A percentile compares a stretch with the other conserved stretches of the same genome.
phyloP scores from a whole-genome alignment of 2,113 vertebrate species.

The Catharus bicknelli region DNA sequence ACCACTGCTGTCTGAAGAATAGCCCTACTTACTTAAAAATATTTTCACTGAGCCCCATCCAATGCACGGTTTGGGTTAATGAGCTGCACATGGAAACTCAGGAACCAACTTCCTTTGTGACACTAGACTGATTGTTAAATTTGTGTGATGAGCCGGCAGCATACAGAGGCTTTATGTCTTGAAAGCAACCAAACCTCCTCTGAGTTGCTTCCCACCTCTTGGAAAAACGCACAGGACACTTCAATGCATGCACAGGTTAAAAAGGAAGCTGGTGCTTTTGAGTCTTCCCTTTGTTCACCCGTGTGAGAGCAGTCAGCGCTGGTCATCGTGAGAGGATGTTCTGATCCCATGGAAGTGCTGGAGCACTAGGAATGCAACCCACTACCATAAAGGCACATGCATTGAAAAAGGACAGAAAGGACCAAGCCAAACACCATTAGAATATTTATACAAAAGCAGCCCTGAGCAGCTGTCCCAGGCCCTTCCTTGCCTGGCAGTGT shows the following conservation, averaged over 20 bases:
- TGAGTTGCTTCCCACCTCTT: background rate
- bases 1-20: background rate
- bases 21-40: background rate
- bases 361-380: slow-evolving; percentile 86
- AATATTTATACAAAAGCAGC: background rate
- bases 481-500: background rate
- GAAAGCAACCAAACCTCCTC: background rate
- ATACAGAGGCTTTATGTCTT: background rate
- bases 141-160: background rate
- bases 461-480: background rate
- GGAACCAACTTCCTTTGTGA: background rate
- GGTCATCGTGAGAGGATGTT: slow-evolving; percentile 84
- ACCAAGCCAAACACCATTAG: slow-evolving; percentile 24
- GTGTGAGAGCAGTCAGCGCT: slow-evolving; percentile 74
- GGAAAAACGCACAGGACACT: slow-evolving; percentile 9
- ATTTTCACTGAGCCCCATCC: background rate
- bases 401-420: slow-evolving; percentile 66
- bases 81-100: background rate
- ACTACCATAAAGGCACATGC: slow-evolving; percentile 66
- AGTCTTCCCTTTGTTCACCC: slow-evolving; percentile 83
- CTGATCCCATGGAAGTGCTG: slow-evolving; percentile 87
- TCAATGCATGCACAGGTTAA: background rate
- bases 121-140: background rate
- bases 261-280: background rate
- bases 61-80: background rate